These are phyloP conservation scores for Sylvietta virens DNA, from an alignment of 2,113 vertebrate genomes.

Conservation along the genomic window DNA sequence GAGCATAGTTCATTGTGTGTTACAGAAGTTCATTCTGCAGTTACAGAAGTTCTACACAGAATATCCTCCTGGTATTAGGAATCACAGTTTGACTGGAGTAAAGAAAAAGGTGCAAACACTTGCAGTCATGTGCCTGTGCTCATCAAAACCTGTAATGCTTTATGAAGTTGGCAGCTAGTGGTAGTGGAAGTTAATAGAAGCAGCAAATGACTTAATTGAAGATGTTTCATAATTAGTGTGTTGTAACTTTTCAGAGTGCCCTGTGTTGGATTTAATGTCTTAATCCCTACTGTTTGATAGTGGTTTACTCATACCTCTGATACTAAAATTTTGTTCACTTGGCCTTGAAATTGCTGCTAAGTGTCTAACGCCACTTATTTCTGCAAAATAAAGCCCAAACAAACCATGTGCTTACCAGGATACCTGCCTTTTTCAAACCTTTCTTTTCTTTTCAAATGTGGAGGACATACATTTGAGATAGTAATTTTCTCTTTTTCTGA, in stretches of 20 bases:
- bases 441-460: neutral
- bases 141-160: slow-evolving; percentile 9
- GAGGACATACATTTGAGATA: neutral
- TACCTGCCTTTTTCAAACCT: neutral
- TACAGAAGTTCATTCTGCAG: too few relatives aligned
- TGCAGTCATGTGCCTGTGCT: neutral
- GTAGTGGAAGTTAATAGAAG: slow-evolving; percentile 51
- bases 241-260: slow-evolving; percentile 37
- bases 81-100: neutral
- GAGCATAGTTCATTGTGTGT: rapidly evolving
- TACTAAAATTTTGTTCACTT: neutral
- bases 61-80: neutral
- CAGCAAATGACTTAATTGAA: slow-evolving; percentile 63
- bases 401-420: neutral
- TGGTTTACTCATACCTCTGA: neutral
- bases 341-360: neutral
- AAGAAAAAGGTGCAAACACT: neutral
- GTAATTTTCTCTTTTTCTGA: neutral
- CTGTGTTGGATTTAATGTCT: slow-evolving; percentile 29
- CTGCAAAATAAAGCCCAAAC: neutral
- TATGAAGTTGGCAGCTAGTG: slow-evolving; percentile 35
- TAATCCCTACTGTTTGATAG: slow-evolving; percentile 42
- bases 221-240: slow-evolving; percentile 54
- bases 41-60: neutral
- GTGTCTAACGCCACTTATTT: neutral